Evolutionary conservation across 2,797 vertebrate genomes (phyloP).

Genomic region (Spinus pinus): DNA sequence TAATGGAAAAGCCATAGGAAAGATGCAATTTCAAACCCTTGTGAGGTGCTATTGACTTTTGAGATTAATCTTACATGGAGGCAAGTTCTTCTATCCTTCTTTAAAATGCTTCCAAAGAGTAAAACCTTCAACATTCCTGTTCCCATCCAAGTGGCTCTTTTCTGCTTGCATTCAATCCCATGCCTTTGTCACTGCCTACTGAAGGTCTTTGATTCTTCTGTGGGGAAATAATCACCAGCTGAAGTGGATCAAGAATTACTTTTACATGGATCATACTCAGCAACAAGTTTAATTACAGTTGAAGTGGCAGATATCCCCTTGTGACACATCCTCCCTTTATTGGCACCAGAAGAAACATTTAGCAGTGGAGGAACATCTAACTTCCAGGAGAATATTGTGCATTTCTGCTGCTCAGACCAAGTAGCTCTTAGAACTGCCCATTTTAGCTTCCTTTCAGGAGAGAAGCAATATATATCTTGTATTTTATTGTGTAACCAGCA

Average conservation of each 20-base stretch:
- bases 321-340: background rate
- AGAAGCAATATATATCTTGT: background rate
- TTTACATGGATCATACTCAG: background rate
- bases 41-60: background rate
- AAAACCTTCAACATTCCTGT: background rate
- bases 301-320: constrained; percentile 41
- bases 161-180: background rate
- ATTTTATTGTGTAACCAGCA: background rate
- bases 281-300: constrained; percentile 58
- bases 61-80: background rate
- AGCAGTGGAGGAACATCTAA: background rate
- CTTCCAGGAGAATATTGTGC: background rate
- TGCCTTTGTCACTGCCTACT: background rate
- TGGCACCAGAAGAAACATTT: background rate
- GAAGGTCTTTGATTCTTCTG: constrained; percentile 40
- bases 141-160: background rate
- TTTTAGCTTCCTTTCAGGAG: background rate
- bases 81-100: background rate
- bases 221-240: constrained; percentile 51
- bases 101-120: background rate
- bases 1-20: background rate
- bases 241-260: constrained; percentile 52
- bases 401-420: background rate
- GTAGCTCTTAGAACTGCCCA: background rate
- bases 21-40: background rate